Percentiles rank a stretch among this genome's conserved stretches.
phyloP scores from a whole-genome alignment of 2,888 invertebrate species.

The Drosophila lacicola region DNA sequence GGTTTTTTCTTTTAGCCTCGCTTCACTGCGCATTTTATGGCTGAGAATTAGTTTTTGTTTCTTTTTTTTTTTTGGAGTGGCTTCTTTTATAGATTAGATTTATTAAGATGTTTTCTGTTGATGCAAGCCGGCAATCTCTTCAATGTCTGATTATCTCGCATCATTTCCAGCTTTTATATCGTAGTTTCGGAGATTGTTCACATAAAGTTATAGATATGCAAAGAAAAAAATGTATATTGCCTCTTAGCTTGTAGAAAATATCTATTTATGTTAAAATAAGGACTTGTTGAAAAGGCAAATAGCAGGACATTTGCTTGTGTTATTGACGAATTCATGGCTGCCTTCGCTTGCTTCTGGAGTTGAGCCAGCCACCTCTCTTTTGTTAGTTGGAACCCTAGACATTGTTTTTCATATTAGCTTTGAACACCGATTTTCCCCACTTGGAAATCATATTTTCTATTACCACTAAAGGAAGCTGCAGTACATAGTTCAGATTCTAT shows the following conservation, averaged over 20 bases:
- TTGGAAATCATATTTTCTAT: no score
- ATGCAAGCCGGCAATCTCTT: conserved; percentile 16
- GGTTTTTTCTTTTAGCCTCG: conserved; percentile 32
- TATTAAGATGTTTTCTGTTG: conserved; percentile 46
- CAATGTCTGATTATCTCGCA: conserved; percentile 9
- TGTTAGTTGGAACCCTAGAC: no score
- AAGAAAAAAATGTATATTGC: background rate
- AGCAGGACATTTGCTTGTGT: no score
- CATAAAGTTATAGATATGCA: background rate
- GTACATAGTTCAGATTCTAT: no score
- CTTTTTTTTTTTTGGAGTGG: conserved; percentile 24
- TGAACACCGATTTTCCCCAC: no score
- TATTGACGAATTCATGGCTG: no score
- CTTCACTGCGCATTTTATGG: conserved; percentile 75
- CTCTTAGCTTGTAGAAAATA: background rate
- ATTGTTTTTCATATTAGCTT: no score
- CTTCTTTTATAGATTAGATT: conserved; percentile 37
- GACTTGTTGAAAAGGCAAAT: no score
- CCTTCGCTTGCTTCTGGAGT: no score
- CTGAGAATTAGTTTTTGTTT: conserved; percentile 48
- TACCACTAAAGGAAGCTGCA: no score
- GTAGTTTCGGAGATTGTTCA: background rate
- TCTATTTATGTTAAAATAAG: background rate
- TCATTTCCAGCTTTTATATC: conserved; percentile 13
- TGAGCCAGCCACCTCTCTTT: no score